A percentile compares a stretch with the other conserved stretches of the same genome.
These are phyloP conservation scores for Tinamus major DNA, from an alignment of 2,797 vertebrate genomes.

Conservation along the genomic window DNA sequence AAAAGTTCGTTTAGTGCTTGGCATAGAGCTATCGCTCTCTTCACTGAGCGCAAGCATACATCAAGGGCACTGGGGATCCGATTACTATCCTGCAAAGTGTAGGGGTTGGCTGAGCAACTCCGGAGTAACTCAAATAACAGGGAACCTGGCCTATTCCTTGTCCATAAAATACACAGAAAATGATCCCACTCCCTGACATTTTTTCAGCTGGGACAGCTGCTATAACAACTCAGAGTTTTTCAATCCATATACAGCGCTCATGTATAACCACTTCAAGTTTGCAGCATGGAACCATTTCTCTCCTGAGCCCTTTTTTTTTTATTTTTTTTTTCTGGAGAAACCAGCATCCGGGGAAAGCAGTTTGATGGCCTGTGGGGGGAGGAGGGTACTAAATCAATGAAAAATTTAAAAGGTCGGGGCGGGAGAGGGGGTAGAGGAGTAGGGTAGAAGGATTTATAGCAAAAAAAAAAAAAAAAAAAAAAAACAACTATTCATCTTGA, in stretches of 20 bases:
- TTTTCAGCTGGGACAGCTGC: conserved; percentile 79
- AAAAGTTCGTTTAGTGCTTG: conserved; percentile 72
- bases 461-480: conserved; percentile 60
- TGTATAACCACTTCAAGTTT: conserved; percentile 72
- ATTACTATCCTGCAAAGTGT: conserved; percentile 76
- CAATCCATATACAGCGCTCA: conserved; percentile 63
- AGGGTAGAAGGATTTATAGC: conserved; percentile 59
- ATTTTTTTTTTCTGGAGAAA: conserved; percentile 15
- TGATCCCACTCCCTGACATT: conserved; percentile 75
- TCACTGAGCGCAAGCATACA: conserved; percentile 68
- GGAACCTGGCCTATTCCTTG: conserved; percentile 72
- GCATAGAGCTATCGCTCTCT: conserved; percentile 63
- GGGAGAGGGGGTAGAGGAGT: neutral
- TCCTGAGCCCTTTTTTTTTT: conserved; percentile 34
- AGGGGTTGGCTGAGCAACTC: conserved; percentile 69
- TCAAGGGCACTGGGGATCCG: conserved; percentile 75
- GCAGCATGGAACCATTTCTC: conserved; percentile 68
- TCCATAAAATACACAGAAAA: conserved; percentile 80
- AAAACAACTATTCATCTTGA: conserved; percentile 63
- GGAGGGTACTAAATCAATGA: conserved; percentile 33
- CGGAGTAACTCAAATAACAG: conserved; percentile 76
- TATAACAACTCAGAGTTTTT: conserved; percentile 76
- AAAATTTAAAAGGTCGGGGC: conserved; percentile 41
- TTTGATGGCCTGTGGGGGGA: neutral
- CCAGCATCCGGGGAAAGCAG: neutral